These are phyloP conservation scores for Hemibagrus guttatus DNA, from an alignment of 2,797 vertebrate genomes.

Conservation along the genomic window DNA sequence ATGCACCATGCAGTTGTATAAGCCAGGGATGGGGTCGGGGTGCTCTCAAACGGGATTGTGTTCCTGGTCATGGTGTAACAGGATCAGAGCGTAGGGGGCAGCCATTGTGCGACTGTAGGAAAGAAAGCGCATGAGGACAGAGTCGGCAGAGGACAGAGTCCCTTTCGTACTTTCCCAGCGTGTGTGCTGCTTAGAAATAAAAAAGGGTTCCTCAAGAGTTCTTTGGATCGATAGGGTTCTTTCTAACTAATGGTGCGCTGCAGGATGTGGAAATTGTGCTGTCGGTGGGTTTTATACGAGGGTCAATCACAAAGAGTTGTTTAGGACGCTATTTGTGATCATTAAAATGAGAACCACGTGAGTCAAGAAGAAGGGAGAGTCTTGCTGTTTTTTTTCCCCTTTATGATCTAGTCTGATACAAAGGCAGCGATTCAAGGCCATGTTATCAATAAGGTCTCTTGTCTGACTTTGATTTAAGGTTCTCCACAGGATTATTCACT, in stretches of 20 bases:
- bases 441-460: neutral
- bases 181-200: neutral
- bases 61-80: constrained; percentile 69
- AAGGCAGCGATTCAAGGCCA: neutral
- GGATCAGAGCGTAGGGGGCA: constrained; percentile 62
- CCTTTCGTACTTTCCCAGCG: constrained; percentile 6
- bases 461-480: neutral
- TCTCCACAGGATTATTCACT: neutral
- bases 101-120: constrained; percentile 45
- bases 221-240: neutral
- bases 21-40: neutral
- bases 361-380: neutral
- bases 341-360: neutral
- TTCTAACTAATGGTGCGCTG: neutral
- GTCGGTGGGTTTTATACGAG: neutral
- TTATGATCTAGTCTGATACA: neutral
- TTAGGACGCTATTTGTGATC: neutral
- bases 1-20: constrained; percentile 41
- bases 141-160: neutral
- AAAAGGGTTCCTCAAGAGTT: constrained; percentile 1
- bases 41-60: constrained; percentile 53
- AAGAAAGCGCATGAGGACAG: neutral
- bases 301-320: neutral
- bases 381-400: neutral
- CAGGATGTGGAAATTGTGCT: neutral